Evolutionary conservation across 2,888 invertebrate species (phyloP).

Genomic region (Heliconius ismenius): DNA sequence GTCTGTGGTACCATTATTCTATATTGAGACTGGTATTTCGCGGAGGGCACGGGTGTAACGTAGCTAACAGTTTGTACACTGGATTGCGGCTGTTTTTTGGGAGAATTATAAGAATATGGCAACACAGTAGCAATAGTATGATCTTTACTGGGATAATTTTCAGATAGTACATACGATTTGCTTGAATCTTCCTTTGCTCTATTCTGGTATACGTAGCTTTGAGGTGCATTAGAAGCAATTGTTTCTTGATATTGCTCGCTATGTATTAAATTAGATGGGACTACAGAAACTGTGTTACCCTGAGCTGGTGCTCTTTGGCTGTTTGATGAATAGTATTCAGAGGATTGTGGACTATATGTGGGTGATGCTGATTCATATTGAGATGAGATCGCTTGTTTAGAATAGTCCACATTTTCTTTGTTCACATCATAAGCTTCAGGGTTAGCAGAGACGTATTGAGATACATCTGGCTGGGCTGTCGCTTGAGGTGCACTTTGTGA

Average conservation of each 20-base stretch:
- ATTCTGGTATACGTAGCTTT: conserved; percentile 63
- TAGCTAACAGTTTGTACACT: conserved; percentile 69
- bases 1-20: conserved; percentile 76
- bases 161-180: conserved; percentile 68
- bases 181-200: conserved; percentile 55
- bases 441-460: conserved; percentile 51
- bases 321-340: conserved; percentile 56
- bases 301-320: conserved; percentile 44
- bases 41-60: conserved; percentile 70
- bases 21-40: conserved; percentile 70
- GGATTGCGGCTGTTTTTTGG: conserved; percentile 52
- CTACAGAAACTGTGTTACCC: conserved; percentile 55
- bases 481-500: conserved; percentile 44
- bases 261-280: conserved; percentile 54
- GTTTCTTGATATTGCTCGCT: conserved; percentile 55
- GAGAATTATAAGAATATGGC: conserved; percentile 62
- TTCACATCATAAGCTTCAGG: conserved; percentile 37
- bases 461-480: conserved; percentile 44
- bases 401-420: conserved; percentile 38
- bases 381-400: conserved; percentile 43
- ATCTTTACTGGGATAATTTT: conserved; percentile 82
- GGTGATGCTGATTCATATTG: conserved; percentile 48
- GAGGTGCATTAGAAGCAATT: conserved; percentile 51
- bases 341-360: conserved; percentile 42
- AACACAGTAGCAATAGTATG: conserved; percentile 82